Evolutionary conservation across 2,797 vertebrate species (phyloP).

Genomic region (Rousettus madagascariensis): DNA sequence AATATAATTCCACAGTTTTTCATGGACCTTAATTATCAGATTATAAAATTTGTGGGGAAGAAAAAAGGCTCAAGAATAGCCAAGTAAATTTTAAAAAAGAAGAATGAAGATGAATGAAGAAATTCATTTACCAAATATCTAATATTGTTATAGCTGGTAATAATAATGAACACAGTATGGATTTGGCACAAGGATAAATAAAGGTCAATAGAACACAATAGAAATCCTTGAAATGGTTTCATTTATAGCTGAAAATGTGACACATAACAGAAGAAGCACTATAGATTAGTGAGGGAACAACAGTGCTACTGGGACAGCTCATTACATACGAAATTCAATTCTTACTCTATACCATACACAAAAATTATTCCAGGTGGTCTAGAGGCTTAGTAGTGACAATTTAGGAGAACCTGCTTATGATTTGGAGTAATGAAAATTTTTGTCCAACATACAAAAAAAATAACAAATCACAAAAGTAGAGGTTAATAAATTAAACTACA

Average conservation of each 20-base stretch:
- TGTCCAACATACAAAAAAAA: background rate
- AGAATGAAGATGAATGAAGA: background rate
- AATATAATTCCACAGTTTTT: conserved; percentile 11
- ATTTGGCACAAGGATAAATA: background rate
- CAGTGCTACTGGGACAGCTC: background rate
- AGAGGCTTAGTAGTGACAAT: background rate
- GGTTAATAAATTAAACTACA: background rate
- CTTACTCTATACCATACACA: background rate
- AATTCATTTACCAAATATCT: background rate
- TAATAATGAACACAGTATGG: background rate
- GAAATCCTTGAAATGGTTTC: background rate
- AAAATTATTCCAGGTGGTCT: background rate
- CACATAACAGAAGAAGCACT: background rate
- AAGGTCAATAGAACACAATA: background rate
- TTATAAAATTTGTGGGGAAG: conserved; percentile 17
- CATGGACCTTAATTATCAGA: background rate
- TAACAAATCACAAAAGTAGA: background rate
- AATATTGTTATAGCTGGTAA: background rate
- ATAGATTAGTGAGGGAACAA: background rate
- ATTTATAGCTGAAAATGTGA: background rate
- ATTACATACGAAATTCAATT: background rate
- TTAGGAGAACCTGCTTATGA: background rate
- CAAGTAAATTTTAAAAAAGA: background rate
- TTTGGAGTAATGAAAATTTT: background rate
- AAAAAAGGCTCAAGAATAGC: background rate